These are phyloP conservation scores for Lepetodrilus schrolli DNA, from an alignment of 2,888 invertebrate species.

Conservation along the genomic window DNA sequence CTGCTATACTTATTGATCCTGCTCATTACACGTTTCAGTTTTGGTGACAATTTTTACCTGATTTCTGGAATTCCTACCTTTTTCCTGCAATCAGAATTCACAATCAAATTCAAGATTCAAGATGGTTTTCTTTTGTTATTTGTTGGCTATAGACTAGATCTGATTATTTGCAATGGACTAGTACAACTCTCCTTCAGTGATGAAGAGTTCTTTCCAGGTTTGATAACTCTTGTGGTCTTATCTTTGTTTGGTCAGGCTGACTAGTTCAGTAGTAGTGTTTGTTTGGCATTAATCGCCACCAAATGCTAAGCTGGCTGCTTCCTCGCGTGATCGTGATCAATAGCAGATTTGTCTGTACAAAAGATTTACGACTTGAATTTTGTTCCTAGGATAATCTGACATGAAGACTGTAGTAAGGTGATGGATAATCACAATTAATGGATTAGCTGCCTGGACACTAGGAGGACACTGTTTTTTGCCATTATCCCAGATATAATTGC, in stretches of 20 bases:
- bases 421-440: background rate
- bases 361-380: slow-evolving; percentile 16
- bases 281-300: background rate
- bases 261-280: slow-evolving; percentile 26
- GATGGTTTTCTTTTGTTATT: background rate
- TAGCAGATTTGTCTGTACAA: background rate
- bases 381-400: background rate
- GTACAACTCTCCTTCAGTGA: background rate
- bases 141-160: background rate
- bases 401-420: background rate
- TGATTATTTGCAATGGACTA: background rate
- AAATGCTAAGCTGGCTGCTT: slow-evolving; percentile 18
- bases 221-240: slow-evolving; percentile 25
- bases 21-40: background rate
- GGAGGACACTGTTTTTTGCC: background rate
- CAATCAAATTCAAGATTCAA: background rate
- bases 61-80: background rate
- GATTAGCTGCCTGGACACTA: background rate
- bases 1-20: background rate
- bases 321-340: background rate
- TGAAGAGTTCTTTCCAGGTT: slow-evolving; percentile 14
- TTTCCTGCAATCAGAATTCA: background rate
- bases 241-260: slow-evolving; percentile 24
- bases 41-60: background rate
- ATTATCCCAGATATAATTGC: no score